Evolutionary conservation across 2,888 invertebrate genomes (phyloP), one percentile per base, ranked within the genome.

Genomic region (Drosophila affinis): DNA sequence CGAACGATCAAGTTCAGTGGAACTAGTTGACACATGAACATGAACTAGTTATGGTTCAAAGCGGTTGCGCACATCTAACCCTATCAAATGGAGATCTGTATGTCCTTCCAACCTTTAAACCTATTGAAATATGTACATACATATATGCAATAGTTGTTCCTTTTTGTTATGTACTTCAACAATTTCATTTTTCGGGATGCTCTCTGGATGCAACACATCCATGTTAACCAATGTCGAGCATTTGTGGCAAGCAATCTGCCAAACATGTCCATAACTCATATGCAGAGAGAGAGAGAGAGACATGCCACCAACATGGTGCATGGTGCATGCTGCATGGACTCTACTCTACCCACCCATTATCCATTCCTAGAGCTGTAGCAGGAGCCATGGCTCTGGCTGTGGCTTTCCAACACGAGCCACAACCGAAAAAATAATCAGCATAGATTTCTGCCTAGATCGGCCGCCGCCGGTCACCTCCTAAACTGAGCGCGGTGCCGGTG

Each of bases 261-360:
- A 67, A 70, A 72, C 78, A 73, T 72, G 74, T 56, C 77, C 87
- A 83, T 88, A 88, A 83, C 83, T 88, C 88, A 83, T 74, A 73
- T 62, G 62, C 54, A 21, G 21, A 21, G 21, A 21, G 21, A 21
- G 21, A 21, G 21, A 39, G 39, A 7, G n/a, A 39, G 39, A 14
- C 82, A 81, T 87, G 87, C 83, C 88, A 83, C 88, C 88, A 85
- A 72, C 86, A 79, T 74, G 77, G 82, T 62, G 64, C 78, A 54
- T 48, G 21, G 3, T 29, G 32, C 86, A 79, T 74, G 77, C 79
- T 62, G 64, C 78, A 55, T 49, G 24, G 3, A 17, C 39, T 29
- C 32, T 29, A 17, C 51, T 17, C 54, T 34, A 45, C 32, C 58
- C 58, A 29, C 17, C 65, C 65, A 67, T 67, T 55, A 24, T 48